Base-by-base conservation (phyloP, 2,888 invertebrate species). In the Drosophila koepferae region DNA sequence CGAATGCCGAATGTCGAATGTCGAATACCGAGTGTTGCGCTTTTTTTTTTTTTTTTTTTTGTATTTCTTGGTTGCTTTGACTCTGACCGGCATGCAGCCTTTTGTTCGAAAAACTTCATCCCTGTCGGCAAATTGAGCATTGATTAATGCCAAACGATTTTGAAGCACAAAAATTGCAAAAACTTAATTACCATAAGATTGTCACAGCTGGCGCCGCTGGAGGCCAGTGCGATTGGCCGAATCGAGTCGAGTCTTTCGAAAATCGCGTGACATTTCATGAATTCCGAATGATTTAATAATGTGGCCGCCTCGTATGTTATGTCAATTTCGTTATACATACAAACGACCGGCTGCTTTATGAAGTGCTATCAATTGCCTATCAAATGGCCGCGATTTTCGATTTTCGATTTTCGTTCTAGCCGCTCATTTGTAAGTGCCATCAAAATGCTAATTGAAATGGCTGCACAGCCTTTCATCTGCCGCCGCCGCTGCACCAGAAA, bases 401-500 rank as follows among this genome's bases (percentile, higher is more conserved):
- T 28, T 28, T 28, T 28, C 28, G 28, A 28, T 28, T 28, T 28
- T 28, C 28, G 73, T 88, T 86, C 89, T 87, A 76, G 72, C 72
- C 72, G 74, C 82, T 84, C 77, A 84, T 85, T 82, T 86, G 89
- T 89, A 34, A 75, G 64, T 78, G 77, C 75, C 89, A 89, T 91
- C 89, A 90, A 89, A 86, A 89, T 89, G 91, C 82, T 89, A 91
- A 89, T 89, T 91, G 89, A 82, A 82, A 86, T 86, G 61, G 69
- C 56, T 71, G 59, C 34, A 34, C 36, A 48, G 73, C 61, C 81
- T 90, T 90, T 88, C 77, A 90, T 88, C 86, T 90, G 7, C 14
- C n/a, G 67, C 81, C 90, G 90, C 74, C 72, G 58, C 60, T 77
- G 91, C 81, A 85, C 85, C 79, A 85, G 77, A 87, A 90, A 85